These are phyloP conservation scores for Serilophus lunatus DNA, from an alignment of 2,113 vertebrate species.

Conservation along the genomic window DNA sequence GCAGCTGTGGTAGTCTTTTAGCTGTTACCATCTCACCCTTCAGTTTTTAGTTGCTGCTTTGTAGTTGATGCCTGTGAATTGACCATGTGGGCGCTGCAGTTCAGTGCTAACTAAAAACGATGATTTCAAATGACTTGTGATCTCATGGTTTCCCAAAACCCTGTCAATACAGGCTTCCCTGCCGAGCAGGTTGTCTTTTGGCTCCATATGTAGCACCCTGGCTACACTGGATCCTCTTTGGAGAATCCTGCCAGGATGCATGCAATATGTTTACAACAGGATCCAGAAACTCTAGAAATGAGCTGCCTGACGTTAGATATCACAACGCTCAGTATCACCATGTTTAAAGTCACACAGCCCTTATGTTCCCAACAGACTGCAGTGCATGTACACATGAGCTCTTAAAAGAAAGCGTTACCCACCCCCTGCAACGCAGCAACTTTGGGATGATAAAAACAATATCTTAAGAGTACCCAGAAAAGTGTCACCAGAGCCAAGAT, in stretches of 20 bases:
- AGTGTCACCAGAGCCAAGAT: neutral
- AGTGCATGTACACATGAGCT: fast-evolving
- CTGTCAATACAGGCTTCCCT: neutral
- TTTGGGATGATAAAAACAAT: too few species aligned
- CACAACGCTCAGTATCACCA: neutral
- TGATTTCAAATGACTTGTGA: neutral
- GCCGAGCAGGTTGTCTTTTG: neutral
- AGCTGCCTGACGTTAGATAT: neutral
- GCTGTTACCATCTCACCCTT: neutral
- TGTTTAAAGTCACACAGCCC: neutral
- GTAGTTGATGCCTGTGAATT: neutral
- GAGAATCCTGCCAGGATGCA: neutral
- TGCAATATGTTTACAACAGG: neutral
- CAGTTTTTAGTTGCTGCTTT: neutral
- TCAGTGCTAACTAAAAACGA: neutral
- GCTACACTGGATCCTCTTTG: neutral
- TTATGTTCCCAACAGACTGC: neutral
- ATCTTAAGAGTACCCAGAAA: neutral
- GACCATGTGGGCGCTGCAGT: neutral
- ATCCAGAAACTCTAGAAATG: neutral
- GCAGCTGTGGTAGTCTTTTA: neutral
- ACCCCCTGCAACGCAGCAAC: neutral
- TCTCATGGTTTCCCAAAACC: neutral
- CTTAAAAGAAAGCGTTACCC: neutral
- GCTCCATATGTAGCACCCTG: neutral